Percentiles rank a stretch among this genome's conserved stretches.
phyloP scores from a whole-genome alignment of 2,797 vertebrate genomes.

The Eidolon dupreanum region DNA sequence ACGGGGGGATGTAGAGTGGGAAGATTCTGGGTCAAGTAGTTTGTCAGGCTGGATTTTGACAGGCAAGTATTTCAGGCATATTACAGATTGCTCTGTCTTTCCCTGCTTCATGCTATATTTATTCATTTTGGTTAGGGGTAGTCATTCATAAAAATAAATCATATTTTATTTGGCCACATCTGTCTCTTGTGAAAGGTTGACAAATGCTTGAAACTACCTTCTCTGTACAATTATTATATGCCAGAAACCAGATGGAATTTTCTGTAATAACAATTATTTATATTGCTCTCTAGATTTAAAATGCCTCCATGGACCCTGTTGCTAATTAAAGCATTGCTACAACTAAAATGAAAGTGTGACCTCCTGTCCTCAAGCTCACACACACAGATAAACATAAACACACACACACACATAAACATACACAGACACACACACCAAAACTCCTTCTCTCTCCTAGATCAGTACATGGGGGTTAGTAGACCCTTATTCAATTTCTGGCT shows the following conservation, averaged over 20 bases:
- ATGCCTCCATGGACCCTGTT: constrained; percentile 18
- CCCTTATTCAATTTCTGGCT: background rate
- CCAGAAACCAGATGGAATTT: constrained; percentile 7
- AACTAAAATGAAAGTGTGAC: background rate
- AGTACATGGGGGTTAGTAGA: background rate
- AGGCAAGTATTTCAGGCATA: background rate
- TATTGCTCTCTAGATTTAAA: constrained; percentile 32
- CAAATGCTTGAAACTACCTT: background rate
- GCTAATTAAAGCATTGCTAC: background rate
- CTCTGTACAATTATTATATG: background rate
- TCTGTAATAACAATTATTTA: constrained; percentile 37
- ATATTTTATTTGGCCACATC: constrained; percentile 9
- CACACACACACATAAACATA: too few species aligned
- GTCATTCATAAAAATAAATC: constrained; percentile 30
- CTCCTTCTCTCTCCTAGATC: background rate
- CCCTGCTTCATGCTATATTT: background rate
- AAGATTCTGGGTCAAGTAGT: background rate
- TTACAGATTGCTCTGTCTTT: background rate
- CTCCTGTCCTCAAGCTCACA: background rate
- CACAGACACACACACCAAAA: background rate
- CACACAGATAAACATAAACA: too few species aligned
- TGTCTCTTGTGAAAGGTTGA: background rate
- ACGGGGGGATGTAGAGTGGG: background rate
- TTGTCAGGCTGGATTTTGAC: background rate
- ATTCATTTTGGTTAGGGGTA: background rate